Evolutionary conservation across 2,113 vertebrate genomes (phyloP).

Genomic region (Archilochus colubris): DNA sequence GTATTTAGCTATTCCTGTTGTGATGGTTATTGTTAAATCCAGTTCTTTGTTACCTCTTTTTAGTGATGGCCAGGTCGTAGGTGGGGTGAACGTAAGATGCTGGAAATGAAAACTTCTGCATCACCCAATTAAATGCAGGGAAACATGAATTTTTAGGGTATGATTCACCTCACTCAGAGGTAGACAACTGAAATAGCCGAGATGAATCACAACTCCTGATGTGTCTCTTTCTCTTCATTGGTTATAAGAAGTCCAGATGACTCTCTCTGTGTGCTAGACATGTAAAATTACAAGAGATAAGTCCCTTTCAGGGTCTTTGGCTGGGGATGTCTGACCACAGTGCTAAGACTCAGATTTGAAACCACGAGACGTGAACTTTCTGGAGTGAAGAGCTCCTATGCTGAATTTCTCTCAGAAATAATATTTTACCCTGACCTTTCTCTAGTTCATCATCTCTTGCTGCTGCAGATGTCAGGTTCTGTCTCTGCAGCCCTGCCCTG

Average conservation of each 20-base stretch:
- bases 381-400: background rate
- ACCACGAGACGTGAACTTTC: background rate
- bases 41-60: background rate
- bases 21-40: background rate
- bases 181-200: background rate
- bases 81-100: background rate
- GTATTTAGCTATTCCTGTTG: background rate
- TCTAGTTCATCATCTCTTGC: background rate
- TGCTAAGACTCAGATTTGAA: background rate
- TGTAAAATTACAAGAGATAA: background rate
- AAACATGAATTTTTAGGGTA: background rate
- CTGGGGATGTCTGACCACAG: background rate
- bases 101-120: background rate
- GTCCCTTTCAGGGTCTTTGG: background rate
- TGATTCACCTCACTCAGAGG: conserved; percentile 43
- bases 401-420: background rate
- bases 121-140: background rate
- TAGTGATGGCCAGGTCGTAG: background rate
- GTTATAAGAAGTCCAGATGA: background rate
- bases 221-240: conserved; percentile 20
- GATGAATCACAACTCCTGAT: conserved; percentile 49
- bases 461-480: conserved; percentile 43
- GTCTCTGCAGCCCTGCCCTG: conserved; percentile 17
- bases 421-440: conserved; percentile 20
- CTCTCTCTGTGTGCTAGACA: background rate